Conservation (phyloP, 2,113 vertebrate genomes). For the Chrysochloris asiatica region DNA sequence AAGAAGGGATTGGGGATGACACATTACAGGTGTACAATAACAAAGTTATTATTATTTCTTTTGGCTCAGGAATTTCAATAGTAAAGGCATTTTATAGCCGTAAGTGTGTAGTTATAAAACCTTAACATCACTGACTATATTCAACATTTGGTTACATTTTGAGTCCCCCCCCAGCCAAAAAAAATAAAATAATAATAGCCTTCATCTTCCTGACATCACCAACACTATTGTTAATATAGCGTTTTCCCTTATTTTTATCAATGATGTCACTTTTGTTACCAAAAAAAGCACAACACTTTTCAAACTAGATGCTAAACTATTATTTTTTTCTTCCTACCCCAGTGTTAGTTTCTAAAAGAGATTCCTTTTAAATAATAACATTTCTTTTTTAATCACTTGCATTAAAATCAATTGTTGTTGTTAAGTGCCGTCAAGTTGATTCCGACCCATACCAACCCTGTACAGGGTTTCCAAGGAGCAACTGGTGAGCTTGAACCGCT, state of each 20-base stretch:
- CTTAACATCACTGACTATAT: slow-evolving; percentile 23
- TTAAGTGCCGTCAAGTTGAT: too few species aligned
- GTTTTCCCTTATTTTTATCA: neutral
- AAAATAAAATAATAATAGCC: too few species aligned
- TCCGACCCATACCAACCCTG: too few species aligned
- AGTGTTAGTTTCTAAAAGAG: neutral
- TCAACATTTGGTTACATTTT: slow-evolving; percentile 23
- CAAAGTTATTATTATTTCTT: slow-evolving; percentile 53
- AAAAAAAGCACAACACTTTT: neutral
- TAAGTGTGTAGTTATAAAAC: neutral
- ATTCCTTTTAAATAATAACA: neutral
- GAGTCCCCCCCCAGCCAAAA: neutral
- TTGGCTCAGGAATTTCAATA: slow-evolving; percentile 55
- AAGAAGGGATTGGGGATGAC: neutral
- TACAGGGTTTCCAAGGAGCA: too few species aligned
- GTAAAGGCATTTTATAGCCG: slow-evolving; percentile 40
- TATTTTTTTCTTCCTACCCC: neutral
- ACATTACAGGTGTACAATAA: slow-evolving; percentile 46
- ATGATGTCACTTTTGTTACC: neutral
- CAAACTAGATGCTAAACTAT: neutral
- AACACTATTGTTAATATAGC: neutral
- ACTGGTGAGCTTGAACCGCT: too few species aligned
- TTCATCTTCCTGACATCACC: neutral
- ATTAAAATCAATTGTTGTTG: slow-evolving; percentile 12
- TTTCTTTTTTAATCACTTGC: neutral